Base-by-base conservation (phyloP, 2,797 vertebrate species). In the Mormyrops boulengeri region DNA sequence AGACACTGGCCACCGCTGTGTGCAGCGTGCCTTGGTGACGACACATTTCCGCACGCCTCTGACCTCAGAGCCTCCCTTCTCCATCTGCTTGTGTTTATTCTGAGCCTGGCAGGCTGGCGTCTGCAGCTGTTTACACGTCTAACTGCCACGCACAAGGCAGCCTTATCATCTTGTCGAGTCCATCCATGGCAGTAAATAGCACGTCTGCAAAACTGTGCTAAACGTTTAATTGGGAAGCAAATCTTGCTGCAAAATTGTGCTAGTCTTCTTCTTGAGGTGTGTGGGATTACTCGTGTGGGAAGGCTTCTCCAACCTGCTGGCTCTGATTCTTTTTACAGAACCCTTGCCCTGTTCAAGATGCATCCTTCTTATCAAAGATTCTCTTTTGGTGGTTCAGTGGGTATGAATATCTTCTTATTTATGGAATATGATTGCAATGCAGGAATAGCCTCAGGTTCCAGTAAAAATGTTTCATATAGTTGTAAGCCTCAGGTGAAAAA, bases 361-460 rank as follows among this genome's bases (percentile, higher is more conserved):
- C 97, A 62, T 98, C 97, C 88, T 98, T 99, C 94, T 95, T 97
- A 92, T 98, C 98, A 91, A 98, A 97, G 95, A 96, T 97, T 85
- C 97, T 97, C 90, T 99, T 98, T 95, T 99, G 98, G 98, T 99
- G 98, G 98, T 97, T 98, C 92, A 97, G 95, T 90, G 95, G 98
- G 98, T 99, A 97, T 96, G 98, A 94, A 91, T 93, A 93, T 92
- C 93, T 92, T 91, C 90, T 30, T 92, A 93, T 92, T 93, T 93
- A 90, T 91, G 60, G 0, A 77, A 47, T 94, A 92, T 93, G 93
- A 89, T 91, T 53, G 30, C 19, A 52, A 53, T 47, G 12, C 73
- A 47, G 22, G 52, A 84, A 57, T 87, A 34, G 22, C 26, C 26
- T 57, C 12, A 38, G 49, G 12, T 19, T 86, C 38, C 8, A 47